Evolutionary conservation across 2,888 invertebrate species (phyloP).

Genomic region (Octodonta nipae): DNA sequence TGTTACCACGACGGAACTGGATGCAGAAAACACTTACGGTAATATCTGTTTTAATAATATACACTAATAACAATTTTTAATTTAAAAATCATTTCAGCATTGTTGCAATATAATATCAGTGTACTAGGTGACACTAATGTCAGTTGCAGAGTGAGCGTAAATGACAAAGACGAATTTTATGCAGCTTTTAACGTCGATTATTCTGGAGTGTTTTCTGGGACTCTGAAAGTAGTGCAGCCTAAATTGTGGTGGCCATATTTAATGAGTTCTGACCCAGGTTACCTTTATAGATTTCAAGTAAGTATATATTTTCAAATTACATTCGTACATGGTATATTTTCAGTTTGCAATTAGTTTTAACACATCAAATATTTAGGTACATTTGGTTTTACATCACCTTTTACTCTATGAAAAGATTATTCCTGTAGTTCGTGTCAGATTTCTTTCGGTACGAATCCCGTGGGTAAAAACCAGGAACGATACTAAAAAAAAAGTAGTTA

Average conservation of each 20-base stretch:
- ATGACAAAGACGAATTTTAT: conserved; percentile 42
- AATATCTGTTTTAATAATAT: no score
- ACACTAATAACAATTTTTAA: no score
- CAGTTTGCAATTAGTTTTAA: no score
- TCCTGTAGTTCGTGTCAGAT: no score
- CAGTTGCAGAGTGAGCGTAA: conserved; percentile 18
- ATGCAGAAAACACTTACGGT: conserved; percentile 37
- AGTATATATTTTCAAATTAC: no score
- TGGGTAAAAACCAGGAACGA: no score
- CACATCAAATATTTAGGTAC: no score
- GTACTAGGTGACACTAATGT: conserved; percentile 30
- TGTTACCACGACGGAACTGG: conserved; percentile 46
- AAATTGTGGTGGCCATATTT: conserved; percentile 88
- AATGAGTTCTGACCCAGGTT: conserved; percentile 67
- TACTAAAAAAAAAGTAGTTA: no score
- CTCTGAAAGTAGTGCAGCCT: conserved; percentile 46
- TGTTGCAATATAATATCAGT: conserved; percentile 44
- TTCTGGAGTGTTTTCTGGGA: conserved; percentile 29
- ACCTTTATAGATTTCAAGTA: conserved; percentile 74
- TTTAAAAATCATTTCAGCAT: conserved; percentile 37
- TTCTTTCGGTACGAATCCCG: no score
- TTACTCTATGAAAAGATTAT: no score
- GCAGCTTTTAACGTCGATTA: conserved; percentile 42
- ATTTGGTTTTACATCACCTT: no score
- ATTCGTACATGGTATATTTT: no score